These are phyloP conservation scores for Glossophaga mutica DNA, from an alignment of 2,797 vertebrate genomes.

Conservation along the genomic window DNA sequence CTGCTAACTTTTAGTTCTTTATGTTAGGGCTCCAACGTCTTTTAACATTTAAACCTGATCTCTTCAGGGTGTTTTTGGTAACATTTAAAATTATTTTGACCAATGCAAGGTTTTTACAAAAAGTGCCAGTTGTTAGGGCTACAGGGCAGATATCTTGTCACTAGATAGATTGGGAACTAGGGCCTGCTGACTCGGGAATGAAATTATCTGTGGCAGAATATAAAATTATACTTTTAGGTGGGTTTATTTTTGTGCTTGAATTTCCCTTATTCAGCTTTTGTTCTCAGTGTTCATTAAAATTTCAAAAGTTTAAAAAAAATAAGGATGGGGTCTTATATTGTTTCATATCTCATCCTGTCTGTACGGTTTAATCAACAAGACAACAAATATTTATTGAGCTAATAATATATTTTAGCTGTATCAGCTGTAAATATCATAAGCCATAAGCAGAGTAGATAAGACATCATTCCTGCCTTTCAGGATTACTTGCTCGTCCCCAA, in stretches of 20 bases:
- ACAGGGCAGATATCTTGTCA: neutral
- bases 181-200: neutral
- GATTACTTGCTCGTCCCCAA: neutral
- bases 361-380: neutral
- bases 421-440: neutral
- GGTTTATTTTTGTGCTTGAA: neutral
- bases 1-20: constrained; percentile 27
- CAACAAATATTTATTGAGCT: neutral
- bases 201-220: neutral
- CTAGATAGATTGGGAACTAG: neutral
- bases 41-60: constrained; percentile 1
- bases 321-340: neutral
- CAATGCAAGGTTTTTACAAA: neutral
- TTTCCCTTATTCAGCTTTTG: neutral
- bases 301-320: constrained; percentile 39
- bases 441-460: neutral
- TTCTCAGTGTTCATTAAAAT: constrained; percentile 31
- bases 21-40: neutral
- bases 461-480: neutral
- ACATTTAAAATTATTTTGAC: neutral
- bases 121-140: neutral
- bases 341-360: neutral
- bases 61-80: neutral
- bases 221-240: neutral
- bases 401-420: neutral